Base-by-base conservation (phyloP, 2,888 invertebrate species). In the Drosophila fulvimacula region DNA sequence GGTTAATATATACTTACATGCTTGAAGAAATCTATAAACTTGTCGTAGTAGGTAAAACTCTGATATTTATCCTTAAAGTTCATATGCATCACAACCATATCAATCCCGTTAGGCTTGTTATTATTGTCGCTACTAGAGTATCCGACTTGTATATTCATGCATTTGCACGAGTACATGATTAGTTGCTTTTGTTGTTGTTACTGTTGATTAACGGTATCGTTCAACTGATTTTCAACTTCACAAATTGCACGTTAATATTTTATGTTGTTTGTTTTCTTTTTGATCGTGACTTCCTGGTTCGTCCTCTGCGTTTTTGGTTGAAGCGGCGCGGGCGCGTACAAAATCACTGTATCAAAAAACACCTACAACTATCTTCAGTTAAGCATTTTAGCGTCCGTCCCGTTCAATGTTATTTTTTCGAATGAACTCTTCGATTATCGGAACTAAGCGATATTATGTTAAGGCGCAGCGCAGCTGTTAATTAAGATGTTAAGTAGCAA, bases 161-260 rank as follows among this genome's bases (percentile, higher is more conserved):
- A 96, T 93, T 96, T 95, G 93, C 96, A 96, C 90, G 95, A 94
- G 78, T 92, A 90, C 91, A 92, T 92, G 73, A 74, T 73, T 71
- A 39, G 42, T 51, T 64, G 32, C 59, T 61, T 44, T 62, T 76
- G 48, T 46, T 61, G 51, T 71, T 57, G 21, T 30, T 55, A 15
- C 38, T 74, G 27, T 19, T 41, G 39, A 44, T 66, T 62, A 81
- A 68, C 58, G 69, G 57, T 69, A 53, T 59, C 34, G 30, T 44
- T 44, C 32, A 48, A 30, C 17, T 53, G 55, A 17, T 15, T 63
- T 61, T 36, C 27, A 44, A 63, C 51, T 67, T 76, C 48, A 74
- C 70, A 69, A 69, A 68, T 77, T 76, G 73, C 73, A 73, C 73
- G 52, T 48, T 55, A 41, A 5, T 59, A 36, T 56, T 57, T 65